phyloP scores from a whole-genome alignment of 2,888 invertebrate genomes.

The Brachyopa scutellaris region DNA sequence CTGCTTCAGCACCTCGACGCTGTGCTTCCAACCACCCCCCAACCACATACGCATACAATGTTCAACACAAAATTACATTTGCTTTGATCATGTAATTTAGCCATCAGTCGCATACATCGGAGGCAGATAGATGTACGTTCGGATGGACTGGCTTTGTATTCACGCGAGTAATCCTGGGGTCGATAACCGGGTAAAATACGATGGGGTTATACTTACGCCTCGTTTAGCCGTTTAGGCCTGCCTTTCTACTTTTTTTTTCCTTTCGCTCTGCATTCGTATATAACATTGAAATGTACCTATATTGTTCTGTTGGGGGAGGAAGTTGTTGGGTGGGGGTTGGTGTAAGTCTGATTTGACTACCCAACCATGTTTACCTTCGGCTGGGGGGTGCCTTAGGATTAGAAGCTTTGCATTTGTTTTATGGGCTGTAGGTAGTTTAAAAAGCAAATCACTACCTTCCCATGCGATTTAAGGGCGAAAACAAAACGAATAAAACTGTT shows the following conservation, averaged over 20 bases:
- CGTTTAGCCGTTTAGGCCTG: conserved; percentile 45
- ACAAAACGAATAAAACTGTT: conserved; percentile 35
- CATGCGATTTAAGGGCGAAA: conserved; percentile 37
- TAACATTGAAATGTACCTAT: conserved; percentile 43
- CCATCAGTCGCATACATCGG: conserved; percentile 63
- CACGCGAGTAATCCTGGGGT: conserved; percentile 70
- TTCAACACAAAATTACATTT: conserved; percentile 67
- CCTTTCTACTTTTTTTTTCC: conserved; percentile 6
- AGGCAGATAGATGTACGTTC: conserved; percentile 42
- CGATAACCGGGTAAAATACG: conserved; percentile 64
- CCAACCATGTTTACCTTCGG: conserved; percentile 21
- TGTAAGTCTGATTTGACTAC: conserved; percentile 42
- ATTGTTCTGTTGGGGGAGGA: background rate
- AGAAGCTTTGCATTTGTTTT: conserved; percentile 68
- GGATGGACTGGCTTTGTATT: conserved; percentile 55
- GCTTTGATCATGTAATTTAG: conserved; percentile 72
- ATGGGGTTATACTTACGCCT: conserved; percentile 49
- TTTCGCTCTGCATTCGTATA: conserved; percentile 30
- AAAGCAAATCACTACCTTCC: conserved; percentile 59
- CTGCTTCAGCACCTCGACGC: conserved; percentile 31
- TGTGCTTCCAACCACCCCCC: background rate
- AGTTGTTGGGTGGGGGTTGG: background rate
- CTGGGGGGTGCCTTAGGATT: conserved; percentile 53
- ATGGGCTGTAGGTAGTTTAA: conserved; percentile 61
- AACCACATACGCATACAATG: conserved; percentile 49